phyloP scores from a whole-genome alignment of 2,113 vertebrate genomes.

The Ophthalmolycus amberensis region DNA sequence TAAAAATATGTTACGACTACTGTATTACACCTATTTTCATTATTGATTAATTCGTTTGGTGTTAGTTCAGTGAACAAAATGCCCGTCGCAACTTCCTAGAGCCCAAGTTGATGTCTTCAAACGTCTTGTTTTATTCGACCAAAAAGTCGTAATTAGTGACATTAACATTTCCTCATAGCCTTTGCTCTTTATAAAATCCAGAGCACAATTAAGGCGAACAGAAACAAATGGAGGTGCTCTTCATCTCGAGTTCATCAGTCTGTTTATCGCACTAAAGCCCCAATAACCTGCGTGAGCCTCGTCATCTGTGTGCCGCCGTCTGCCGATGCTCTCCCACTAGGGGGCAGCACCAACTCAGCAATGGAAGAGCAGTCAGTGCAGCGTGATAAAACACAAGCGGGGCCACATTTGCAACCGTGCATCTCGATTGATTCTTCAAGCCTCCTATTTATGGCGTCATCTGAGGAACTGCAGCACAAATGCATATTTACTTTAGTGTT shows the following conservation, averaged over 20 bases:
- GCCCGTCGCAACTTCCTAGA: neutral
- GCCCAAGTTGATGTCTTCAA: neutral
- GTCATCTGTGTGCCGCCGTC: neutral
- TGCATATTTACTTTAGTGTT: neutral
- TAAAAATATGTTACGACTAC: neutral
- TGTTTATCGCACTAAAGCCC: neutral
- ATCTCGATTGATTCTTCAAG: neutral
- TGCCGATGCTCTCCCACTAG: slow-evolving; percentile 52
- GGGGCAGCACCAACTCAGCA: slow-evolving; percentile 58
- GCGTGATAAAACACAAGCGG: neutral
- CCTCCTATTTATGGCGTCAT: neutral
- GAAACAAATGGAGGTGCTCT: neutral
- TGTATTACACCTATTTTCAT: neutral
- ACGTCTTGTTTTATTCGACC: neutral
- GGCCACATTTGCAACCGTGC: slow-evolving; percentile 4
- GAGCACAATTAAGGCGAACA: neutral
- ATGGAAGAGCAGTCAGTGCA: slow-evolving; percentile 9
- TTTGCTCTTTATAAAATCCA: neutral
- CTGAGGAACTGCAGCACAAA: slow-evolving; percentile 1
- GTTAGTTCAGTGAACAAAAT: neutral
- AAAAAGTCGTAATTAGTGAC: neutral
- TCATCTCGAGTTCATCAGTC: neutral
- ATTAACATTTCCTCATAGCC: neutral
- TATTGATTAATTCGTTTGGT: neutral
- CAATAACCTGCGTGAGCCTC: neutral